phyloP scores from a whole-genome alignment of 2,113 vertebrate species.

The Onychostoma macrolepis region DNA sequence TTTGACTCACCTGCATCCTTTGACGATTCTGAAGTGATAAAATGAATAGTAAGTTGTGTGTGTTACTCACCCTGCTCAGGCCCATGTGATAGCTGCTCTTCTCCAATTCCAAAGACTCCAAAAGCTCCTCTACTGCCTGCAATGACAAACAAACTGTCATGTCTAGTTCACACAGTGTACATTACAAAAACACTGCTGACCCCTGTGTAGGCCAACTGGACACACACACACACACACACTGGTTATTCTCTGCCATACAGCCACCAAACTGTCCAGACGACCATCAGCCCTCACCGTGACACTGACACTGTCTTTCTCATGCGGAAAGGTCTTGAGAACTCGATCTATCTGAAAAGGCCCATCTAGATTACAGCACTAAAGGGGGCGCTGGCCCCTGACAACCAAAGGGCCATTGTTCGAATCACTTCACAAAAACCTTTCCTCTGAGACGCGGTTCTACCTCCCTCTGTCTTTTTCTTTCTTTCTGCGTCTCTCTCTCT shows the following conservation, averaged over 20 bases:
- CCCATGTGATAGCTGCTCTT: conserved; percentile 96
- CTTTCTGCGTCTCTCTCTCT: not conserved
- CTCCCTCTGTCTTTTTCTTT: conserved; percentile 51
- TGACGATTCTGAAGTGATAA: not conserved
- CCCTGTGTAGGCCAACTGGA: not conserved
- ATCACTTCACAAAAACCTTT: conserved; percentile 74
- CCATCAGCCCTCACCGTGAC: conserved; percentile 2
- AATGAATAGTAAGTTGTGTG: not conserved
- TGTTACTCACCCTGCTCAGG: conserved; percentile 87
- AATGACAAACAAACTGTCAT: conserved; percentile 56
- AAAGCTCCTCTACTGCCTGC: conserved; percentile 93
- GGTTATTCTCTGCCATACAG: not conserved
- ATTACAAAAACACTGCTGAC: conserved; percentile 34
- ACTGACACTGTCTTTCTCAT: conserved; percentile 39
- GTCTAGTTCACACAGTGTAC: conserved; percentile 54
- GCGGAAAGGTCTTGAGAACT: conserved; percentile 63
- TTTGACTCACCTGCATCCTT: conserved; percentile 9
- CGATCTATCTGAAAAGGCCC: conserved; percentile 69
- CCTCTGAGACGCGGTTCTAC: conserved; percentile 59
- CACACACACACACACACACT: conserved; percentile 35
- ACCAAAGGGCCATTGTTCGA: conserved; percentile 79
- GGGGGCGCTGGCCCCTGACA: conserved; percentile 58
- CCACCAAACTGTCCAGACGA: conserved; percentile 35
- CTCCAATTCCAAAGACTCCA: conserved; percentile 95
- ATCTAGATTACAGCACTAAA: conserved; percentile 72